These are phyloP conservation scores for Automeris io DNA, from an alignment of 2,888 invertebrate species.

Conservation along the genomic window DNA sequence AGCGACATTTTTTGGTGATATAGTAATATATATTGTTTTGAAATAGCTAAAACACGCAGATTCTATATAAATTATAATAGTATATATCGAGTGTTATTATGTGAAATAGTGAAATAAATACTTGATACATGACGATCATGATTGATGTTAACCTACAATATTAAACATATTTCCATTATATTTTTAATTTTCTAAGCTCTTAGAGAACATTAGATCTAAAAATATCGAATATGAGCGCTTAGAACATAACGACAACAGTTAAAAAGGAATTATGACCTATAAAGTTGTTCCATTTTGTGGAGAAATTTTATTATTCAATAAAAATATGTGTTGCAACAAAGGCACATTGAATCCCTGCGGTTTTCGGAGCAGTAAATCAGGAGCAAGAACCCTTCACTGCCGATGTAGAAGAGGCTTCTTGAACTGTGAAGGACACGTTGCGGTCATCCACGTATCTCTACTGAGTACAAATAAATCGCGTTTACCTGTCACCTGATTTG, in stretches of 20 bases:
- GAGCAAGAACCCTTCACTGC: slow-evolving; percentile 55
- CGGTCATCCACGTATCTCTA: slow-evolving; percentile 51
- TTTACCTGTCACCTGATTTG: slow-evolving; percentile 14
- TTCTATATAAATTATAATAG: too few species aligned
- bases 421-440: slow-evolving; percentile 68
- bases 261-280: slow-evolving; percentile 68
- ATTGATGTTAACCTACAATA: too few species aligned
- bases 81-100: too few species aligned
- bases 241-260: slow-evolving; percentile 42
- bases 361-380: slow-evolving; percentile 70
- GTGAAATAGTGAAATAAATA: too few species aligned
- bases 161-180: too few species aligned
- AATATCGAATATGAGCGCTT: slow-evolving; percentile 16
- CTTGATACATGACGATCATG: too few species aligned
- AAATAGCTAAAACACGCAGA: too few species aligned
- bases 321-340: slow-evolving; percentile 65
- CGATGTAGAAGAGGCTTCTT: slow-evolving; percentile 57
- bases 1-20: too few species aligned
- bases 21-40: too few species aligned
- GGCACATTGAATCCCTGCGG: slow-evolving; percentile 70
- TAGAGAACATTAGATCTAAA: slow-evolving; percentile 4
- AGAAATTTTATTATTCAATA: slow-evolving; percentile 75
- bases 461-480: slow-evolving; percentile 41
- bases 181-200: slow-evolving; percentile 2
- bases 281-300: slow-evolving; percentile 67